phyloP scores from a whole-genome alignment of 2,888 invertebrate genomes.

The Aporophyla lueneburgensis region DNA sequence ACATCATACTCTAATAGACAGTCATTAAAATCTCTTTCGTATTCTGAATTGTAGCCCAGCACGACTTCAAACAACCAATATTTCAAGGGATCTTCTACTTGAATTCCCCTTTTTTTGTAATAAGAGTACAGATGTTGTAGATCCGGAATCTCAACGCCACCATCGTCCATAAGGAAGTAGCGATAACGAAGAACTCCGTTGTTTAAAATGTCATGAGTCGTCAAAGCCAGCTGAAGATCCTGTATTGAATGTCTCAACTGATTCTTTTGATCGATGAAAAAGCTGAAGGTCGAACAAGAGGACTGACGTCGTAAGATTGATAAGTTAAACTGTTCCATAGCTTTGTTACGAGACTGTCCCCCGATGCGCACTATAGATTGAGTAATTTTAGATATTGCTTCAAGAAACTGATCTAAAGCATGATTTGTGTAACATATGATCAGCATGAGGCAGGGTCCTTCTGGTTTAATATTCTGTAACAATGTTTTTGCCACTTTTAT shows the following conservation, averaged over 20 bases:
- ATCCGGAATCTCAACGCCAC: conserved; percentile 60
- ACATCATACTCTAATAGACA: conserved; percentile 58
- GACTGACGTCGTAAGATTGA: conserved; percentile 77
- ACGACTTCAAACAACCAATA: conserved; percentile 78
- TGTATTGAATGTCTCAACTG: conserved; percentile 67
- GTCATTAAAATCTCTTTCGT: conserved; percentile 54
- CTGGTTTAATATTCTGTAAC: conserved; percentile 88
- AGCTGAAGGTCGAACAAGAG: conserved; percentile 42
- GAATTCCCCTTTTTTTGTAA: conserved; percentile 58
- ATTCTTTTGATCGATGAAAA: conserved; percentile 71
- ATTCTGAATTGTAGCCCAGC: conserved; percentile 45
- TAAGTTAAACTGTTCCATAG: conserved; percentile 82
- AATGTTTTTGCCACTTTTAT: conserved; percentile 93
- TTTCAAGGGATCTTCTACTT: conserved; percentile 68
- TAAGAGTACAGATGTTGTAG: conserved; percentile 61
- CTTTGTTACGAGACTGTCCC: conserved; percentile 91
- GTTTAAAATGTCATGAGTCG: conserved; percentile 72
- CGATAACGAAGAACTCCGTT: conserved; percentile 74
- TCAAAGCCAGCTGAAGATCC: conserved; percentile 70
- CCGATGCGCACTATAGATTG: conserved; percentile 93
- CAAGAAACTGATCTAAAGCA: conserved; percentile 96
- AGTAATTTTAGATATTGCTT: conserved; percentile 92
- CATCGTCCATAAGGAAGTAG: conserved; percentile 38
- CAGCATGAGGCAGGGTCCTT: conserved; percentile 89
- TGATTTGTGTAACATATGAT: conserved; percentile 96